Evolutionary conservation across 2,888 invertebrate species (phyloP).

Genomic region (Pseudeuparius sepicola): DNA sequence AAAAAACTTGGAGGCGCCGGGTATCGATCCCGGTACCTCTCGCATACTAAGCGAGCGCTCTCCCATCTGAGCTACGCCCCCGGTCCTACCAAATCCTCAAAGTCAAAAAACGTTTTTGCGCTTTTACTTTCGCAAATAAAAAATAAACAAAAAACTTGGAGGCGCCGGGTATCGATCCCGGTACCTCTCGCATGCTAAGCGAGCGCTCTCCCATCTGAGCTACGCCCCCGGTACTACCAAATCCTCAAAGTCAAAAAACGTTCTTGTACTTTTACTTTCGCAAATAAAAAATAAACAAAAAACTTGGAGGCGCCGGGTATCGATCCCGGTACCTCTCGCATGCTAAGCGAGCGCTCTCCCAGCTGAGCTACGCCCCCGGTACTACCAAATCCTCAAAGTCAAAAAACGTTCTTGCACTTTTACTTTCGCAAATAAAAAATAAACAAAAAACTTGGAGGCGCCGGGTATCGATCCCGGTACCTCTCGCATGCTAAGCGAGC

Average conservation of each 20-base stretch:
- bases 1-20: slow-evolving; percentile 37
- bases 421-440: too few species aligned
- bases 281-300: slow-evolving; percentile 19
- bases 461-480: slow-evolving; percentile 38
- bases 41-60: too few species aligned
- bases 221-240: too few species aligned
- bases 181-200: slow-evolving; percentile 36
- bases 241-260: too few species aligned
- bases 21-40: slow-evolving; percentile 36
- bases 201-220: slow-evolving; percentile 37
- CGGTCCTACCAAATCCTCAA: too few species aligned
- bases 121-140: too few species aligned
- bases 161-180: slow-evolving; percentile 32
- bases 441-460: slow-evolving; percentile 31
- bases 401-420: too few species aligned
- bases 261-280: too few species aligned
- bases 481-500: slow-evolving; percentile 38
- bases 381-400: too few species aligned
- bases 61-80: too few species aligned
- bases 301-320: slow-evolving; percentile 36
- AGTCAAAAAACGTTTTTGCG: too few species aligned
- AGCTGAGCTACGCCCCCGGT: slow-evolving; percentile 36
- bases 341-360: slow-evolving; percentile 38
- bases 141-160: slow-evolving; percentile 26
- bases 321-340: slow-evolving; percentile 38